Percentiles rank a stretch among this genome's conserved stretches.
Evolutionary conservation across 2,888 invertebrate species (phyloP).

Genomic region (Nysson spinosus): DNA sequence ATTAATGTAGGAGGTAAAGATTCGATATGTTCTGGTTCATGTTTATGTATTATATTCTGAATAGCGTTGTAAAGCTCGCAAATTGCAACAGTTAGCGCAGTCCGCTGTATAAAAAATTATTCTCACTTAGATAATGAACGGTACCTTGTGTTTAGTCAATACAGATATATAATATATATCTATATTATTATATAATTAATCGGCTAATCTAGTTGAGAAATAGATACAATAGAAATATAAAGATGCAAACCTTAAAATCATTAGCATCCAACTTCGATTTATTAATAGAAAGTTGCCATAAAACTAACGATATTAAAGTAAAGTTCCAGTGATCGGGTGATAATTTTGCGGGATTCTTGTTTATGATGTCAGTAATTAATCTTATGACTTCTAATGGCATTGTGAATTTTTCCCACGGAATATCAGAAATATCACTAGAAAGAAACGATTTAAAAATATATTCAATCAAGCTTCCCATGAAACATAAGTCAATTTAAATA

Average conservation of each 20-base stretch:
- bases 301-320: slow-evolving; percentile 83
- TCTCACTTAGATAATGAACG: no score
- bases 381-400: slow-evolving; percentile 68
- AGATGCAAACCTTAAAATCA: slow-evolving; percentile 79
- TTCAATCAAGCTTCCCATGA: no score
- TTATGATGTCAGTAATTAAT: slow-evolving; percentile 62
- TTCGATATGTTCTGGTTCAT: slow-evolving; percentile 73
- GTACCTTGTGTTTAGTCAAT: no score
- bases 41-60: slow-evolving; percentile 76
- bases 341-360: slow-evolving; percentile 63
- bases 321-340: slow-evolving; percentile 85
- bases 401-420: slow-evolving; percentile 62
- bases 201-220: no score
- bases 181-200: no score
- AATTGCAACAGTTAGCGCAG: slow-evolving; percentile 78
- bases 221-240: no score
- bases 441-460: no score
- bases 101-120: slow-evolving; percentile 58
- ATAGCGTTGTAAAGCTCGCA: slow-evolving; percentile 79
- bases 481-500: no score
- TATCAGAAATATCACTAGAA: slow-evolving; percentile 60
- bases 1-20: slow-evolving; percentile 75
- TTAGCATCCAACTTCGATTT: slow-evolving; percentile 75
- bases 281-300: slow-evolving; percentile 82
- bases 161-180: no score